These are phyloP conservation scores for Oreocharis arfaki DNA, from an alignment of 2,113 vertebrate species.

Conservation along the genomic window DNA sequence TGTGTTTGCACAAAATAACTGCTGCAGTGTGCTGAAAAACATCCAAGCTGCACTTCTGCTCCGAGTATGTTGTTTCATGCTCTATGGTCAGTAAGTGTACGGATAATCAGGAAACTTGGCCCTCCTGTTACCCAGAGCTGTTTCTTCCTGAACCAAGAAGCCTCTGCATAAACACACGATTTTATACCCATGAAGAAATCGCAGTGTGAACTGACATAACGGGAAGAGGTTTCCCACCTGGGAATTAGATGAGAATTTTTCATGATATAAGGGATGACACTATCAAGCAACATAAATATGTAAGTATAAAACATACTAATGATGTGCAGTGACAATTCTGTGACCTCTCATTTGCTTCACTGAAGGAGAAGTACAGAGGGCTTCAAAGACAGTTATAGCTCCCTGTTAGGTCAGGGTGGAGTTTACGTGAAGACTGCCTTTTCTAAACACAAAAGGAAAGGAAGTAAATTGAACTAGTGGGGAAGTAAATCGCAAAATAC, in stretches of 20 bases:
- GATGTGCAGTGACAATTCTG: not conserved
- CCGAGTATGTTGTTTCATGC: not conserved
- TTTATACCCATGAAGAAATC: not conserved
- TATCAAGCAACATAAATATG: not conserved
- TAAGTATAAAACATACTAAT: not conserved
- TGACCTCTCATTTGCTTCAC: not conserved
- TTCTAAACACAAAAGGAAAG: not conserved
- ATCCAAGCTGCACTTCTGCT: conserved; percentile 29
- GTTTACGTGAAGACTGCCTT: not conserved
- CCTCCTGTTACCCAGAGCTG: not conserved
- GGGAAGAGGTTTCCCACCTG: not conserved
- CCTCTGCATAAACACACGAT: not conserved
- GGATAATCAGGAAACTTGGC: conserved; percentile 36
- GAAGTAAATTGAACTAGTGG: not conserved
- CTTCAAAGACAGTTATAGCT: not conserved
- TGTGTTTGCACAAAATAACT: conserved; percentile 67
- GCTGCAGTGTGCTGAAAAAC: conserved; percentile 57
- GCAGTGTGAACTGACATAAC: not conserved
- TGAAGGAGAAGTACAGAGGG: not conserved
- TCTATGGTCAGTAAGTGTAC: conserved; percentile 26
- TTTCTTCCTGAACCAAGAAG: not conserved
- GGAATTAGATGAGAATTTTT: not conserved
- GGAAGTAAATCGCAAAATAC: conserved; percentile 1
- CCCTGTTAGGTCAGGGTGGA: not conserved
- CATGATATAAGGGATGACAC: not conserved